Conservation (phyloP, 2,797 vertebrate genomes). For the Gallinago nigripennis region DNA sequence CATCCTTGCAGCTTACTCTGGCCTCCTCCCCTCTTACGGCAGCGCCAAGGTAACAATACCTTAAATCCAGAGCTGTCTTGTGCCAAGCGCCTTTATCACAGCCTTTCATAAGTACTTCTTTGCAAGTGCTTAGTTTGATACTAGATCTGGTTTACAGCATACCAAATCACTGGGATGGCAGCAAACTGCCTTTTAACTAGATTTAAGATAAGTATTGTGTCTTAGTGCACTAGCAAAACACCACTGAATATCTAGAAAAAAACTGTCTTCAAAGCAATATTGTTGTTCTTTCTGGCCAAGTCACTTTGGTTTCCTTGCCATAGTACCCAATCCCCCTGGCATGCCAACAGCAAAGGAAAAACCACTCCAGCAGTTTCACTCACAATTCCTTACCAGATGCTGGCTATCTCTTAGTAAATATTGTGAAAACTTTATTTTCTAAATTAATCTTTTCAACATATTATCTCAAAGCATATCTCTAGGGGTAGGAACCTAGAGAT, state of each 20-base stretch:
- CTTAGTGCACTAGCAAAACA: not conserved
- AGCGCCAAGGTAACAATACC: not conserved
- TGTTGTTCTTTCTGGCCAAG: not conserved
- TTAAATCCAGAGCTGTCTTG: not conserved
- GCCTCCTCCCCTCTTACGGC: not conserved
- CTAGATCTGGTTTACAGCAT: not conserved
- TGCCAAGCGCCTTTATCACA: not conserved
- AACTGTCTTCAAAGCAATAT: not conserved
- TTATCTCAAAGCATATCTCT: not conserved
- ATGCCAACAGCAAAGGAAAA: not conserved
- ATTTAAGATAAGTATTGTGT: not conserved
- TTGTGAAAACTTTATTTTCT: not conserved
- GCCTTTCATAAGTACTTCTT: not conserved
- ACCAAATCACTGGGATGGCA: not conserved
- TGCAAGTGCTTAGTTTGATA: not conserved
- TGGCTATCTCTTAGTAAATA: not conserved
- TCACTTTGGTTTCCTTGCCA: not conserved
- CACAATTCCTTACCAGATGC: not conserved
- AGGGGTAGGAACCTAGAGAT: not conserved
- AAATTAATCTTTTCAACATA: not conserved
- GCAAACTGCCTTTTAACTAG: not conserved
- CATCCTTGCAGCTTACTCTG: constrained; percentile 13
- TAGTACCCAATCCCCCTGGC: not conserved
- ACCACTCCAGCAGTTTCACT: not conserved
- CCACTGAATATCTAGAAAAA: not conserved